Evolutionary conservation across 1,140 invertebrate genomes (phyloP).

Genomic region (Danaus plexippus): DNA sequence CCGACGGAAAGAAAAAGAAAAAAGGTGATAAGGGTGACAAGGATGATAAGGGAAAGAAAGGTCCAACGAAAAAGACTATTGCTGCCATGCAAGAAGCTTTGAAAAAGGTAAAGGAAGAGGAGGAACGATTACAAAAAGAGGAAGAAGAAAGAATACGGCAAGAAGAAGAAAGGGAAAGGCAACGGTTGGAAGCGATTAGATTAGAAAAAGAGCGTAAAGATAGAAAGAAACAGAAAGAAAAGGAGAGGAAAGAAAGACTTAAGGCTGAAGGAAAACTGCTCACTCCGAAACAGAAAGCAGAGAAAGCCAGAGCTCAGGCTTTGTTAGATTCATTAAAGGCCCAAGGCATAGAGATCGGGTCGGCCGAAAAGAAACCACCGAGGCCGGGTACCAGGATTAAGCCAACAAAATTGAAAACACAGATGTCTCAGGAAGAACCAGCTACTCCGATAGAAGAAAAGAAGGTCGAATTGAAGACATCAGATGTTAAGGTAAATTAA

Average conservation of each 20-base stretch:
- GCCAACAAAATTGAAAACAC: slow-evolving; percentile 80
- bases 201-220: slow-evolving; percentile 91
- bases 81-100: slow-evolving; percentile 92
- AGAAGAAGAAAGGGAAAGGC: slow-evolving; percentile 82
- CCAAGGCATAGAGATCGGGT: slow-evolving; percentile 81
- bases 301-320: slow-evolving; percentile 87
- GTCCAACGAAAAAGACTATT: slow-evolving; percentile 84
- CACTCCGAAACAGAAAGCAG: slow-evolving; percentile 93
- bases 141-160: slow-evolving; percentile 85
- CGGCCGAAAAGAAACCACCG: slow-evolving; percentile 74
- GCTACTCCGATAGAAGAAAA: slow-evolving; percentile 67
- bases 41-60: slow-evolving; percentile 74
- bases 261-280: slow-evolving; percentile 96
- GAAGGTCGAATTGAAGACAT: slow-evolving; percentile 73
- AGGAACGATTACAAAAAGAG: slow-evolving; percentile 83
- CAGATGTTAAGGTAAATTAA: slow-evolving; percentile 66
- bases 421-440: slow-evolving; percentile 66
- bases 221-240: slow-evolving; percentile 94
- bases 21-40: slow-evolving; percentile 64
- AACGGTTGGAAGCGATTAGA: slow-evolving; percentile 81
- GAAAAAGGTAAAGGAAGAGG: slow-evolving; percentile 91
- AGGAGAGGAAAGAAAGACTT: slow-evolving; percentile 91
- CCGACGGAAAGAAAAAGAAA: slow-evolving; percentile 75
- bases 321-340: slow-evolving; percentile 90
- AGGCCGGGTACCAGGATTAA: slow-evolving; percentile 82